Evolutionary conservation across 2,888 invertebrate species (phyloP), one percentile per base, ranked within the genome.

Genomic region (Aricia artaxerxes): DNA sequence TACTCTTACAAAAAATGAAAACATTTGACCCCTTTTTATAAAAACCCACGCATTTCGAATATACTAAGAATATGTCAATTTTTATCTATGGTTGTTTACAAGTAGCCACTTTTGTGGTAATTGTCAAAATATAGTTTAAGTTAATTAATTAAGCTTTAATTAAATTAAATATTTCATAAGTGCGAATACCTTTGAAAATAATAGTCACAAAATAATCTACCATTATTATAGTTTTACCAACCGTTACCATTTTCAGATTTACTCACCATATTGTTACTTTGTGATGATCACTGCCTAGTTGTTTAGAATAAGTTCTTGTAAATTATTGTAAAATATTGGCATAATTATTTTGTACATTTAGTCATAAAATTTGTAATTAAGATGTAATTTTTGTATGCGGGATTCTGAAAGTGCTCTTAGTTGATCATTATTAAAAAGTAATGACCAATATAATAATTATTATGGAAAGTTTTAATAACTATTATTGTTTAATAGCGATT

Each of bases 291-390:
- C 91, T 92, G 92, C 92, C 92, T 89, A 87, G 86, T 83, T 81
- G 86, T 83, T 81, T 88, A 86, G 84, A 84, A 80, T 84, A 84
- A 86, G 82, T 79, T 86, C 85, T 85, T 91, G 88, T 92, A 92
- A 91, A 91, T 90, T 91, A 91, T 91, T 91, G 89, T 91, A 90
- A 87, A 88, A 90, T 91, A 91, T 89, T 88, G 87, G 85, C 85
- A 81, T 88, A 86, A 83, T 84, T 85, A 83, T 80, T 83, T 84
- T 82, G 69, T 84, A 84, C 24, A 76, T 57, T 75, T 76, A 73
- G 61, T 44, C 44, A 76, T 76, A 78, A 11, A 78, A 73, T 38
- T 57, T 16, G 53, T 76, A 31, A 53, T 53, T 53, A 75, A 31
- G 40, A 31, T 24, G 53, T 75, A 13, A 53, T 53, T 78, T 78